Base-by-base conservation (phyloP, 2,113 vertebrate species). In the Calypte anna region DNA sequence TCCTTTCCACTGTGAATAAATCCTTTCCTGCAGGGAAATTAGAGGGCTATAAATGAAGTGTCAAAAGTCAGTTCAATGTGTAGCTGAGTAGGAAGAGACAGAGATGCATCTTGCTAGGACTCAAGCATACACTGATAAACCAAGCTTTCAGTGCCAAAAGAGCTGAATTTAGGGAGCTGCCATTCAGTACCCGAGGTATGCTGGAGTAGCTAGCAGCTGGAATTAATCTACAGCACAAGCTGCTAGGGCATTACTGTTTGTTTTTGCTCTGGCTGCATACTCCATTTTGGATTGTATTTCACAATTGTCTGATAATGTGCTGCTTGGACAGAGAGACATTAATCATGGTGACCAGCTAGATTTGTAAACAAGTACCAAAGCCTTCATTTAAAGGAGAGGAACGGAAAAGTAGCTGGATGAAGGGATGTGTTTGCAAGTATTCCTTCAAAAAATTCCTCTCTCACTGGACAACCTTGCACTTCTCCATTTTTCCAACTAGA, bases 241-340 rank as follows among this genome's bases (percentile, higher is more conserved):
- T 82, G 88, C 58, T 57, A 27, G n/a, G 44, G 28, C 87, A 83
- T 70, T 90, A 14, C 76, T 93, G 61, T 70, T 88, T 94, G 90
- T 2, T 91, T 95, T 82, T 83, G 67, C 91, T 82, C 86, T 21
- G 85, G 90, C 90, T 86, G 75, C 93, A 74, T 85, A 50, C 91
- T 94, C 87, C 90, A 94, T 91, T 94, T 91, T 88, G 87, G 70
- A 83, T 57, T 83, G 87, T 88, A 55, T 93, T 96, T 91, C 91
- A 85, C 82, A 95, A 94, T 62, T 59, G 94, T 87, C 75, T 91
- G 91, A 68, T 87, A 94, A 82, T 77, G 82, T 18, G 9, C 55
- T 55, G 91, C 64, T 87, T 82, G 88, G 78, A 40, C 93, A 93
- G 50, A 87, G 67, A 55, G 38, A 61, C 85, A 88, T 92, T 72